Percentiles rank a stretch among this genome's conserved stretches.
These are phyloP conservation scores for Siderastrea siderea DNA, from an alignment of 92 coral and sea anemone genomes.

Conservation along the genomic window DNA sequence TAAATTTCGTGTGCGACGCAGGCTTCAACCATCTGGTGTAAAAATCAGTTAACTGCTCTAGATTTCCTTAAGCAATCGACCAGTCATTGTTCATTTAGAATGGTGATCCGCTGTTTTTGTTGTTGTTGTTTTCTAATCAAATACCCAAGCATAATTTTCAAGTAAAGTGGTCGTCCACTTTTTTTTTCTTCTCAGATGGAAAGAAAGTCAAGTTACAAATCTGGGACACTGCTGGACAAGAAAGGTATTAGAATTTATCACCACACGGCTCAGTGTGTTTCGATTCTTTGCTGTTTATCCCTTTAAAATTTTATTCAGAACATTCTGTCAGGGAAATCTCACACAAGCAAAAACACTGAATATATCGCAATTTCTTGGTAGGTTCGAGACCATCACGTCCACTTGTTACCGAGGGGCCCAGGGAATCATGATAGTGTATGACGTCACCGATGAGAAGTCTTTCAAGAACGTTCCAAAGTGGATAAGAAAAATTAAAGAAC, in stretches of 20 bases:
- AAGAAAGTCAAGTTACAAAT: conserved; percentile 91
- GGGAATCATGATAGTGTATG: conserved; percentile 96
- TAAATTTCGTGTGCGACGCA: too few relatives aligned
- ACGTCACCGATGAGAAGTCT: conserved; percentile 90
- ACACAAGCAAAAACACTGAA: background rate
- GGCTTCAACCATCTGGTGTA: too few relatives aligned
- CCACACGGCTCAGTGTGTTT: too few relatives aligned
- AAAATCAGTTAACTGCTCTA: too few relatives aligned
- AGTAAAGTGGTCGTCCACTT: background rate
- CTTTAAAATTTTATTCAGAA: too few relatives aligned
- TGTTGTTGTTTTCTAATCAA: background rate
- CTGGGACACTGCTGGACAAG: conserved; percentile 99
- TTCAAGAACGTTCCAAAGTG: conserved; percentile 90
- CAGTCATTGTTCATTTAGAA: background rate
- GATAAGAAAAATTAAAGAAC: conserved; percentile 88
- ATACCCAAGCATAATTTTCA: too few relatives aligned
- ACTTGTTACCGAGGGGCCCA: conserved; percentile 98
- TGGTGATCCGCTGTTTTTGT: background rate
- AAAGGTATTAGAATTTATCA: conserved; percentile 64
- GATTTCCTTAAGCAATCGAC: too few relatives aligned
- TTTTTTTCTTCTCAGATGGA: conserved; percentile 63
- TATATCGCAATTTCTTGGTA: background rate
- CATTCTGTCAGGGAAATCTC: background rate
- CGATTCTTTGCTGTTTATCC: too few relatives aligned
- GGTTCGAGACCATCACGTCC: conserved; percentile 93